These are phyloP conservation scores for Drosophila takahashii DNA, from an alignment of 1,140 invertebrate genomes.

Conservation along the genomic window DNA sequence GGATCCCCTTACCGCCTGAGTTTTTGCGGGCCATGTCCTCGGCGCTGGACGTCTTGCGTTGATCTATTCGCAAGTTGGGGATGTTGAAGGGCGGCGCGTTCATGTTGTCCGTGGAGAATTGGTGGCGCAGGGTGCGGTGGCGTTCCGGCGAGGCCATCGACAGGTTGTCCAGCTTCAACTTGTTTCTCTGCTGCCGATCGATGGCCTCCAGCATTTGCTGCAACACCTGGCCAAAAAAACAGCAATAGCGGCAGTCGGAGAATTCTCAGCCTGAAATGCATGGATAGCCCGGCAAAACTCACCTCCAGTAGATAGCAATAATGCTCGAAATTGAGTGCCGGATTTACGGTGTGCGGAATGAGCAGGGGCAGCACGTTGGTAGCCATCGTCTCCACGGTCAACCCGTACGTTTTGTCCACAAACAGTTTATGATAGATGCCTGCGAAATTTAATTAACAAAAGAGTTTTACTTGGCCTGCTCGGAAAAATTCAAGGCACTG, in stretches of 20 bases:
- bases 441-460: conserved; percentile 82
- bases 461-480: background rate
- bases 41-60: conserved; percentile 93
- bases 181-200: conserved; percentile 94
- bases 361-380: conserved; percentile 96
- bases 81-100: conserved; percentile 93
- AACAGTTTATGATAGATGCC: conserved; percentile 97
- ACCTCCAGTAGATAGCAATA: conserved; percentile 94
- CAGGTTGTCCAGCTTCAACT: conserved; percentile 92
- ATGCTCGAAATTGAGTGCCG: conserved; percentile 95
- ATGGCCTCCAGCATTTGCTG: conserved; percentile 97
- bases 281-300: conserved; percentile 21
- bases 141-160: conserved; percentile 91
- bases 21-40: conserved; percentile 95
- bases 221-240: conserved; percentile 86
- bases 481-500: too few species aligned
- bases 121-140: conserved; percentile 91
- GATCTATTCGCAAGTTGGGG: conserved; percentile 92
- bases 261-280: background rate
- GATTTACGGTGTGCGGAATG: conserved; percentile 96
- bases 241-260: background rate
- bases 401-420: conserved; percentile 95
- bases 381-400: conserved; percentile 96
- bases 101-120: conserved; percentile 94
- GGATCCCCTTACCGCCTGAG: conserved; percentile 87